These are phyloP conservation scores for Lepus timidus DNA, from an alignment of 2,113 vertebrate species.

Conservation along the genomic window DNA sequence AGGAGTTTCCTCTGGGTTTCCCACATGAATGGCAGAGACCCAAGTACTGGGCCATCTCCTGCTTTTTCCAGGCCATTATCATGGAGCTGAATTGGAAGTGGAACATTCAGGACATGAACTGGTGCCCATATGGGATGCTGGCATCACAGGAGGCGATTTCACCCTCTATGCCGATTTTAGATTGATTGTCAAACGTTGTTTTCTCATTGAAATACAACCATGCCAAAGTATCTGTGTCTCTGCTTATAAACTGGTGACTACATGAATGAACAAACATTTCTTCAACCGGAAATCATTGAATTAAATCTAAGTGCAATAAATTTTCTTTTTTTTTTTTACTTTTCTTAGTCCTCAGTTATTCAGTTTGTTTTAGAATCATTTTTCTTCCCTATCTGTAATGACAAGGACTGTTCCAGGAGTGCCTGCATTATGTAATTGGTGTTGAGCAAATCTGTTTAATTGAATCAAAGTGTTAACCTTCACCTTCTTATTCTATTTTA, in stretches of 20 bases:
- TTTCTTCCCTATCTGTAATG: not conserved
- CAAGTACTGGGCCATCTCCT: too few relatives aligned
- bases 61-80: too few relatives aligned
- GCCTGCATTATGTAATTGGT: not conserved
- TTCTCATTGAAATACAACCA: not conserved
- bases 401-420: not conserved
- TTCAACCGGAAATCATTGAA: not conserved
- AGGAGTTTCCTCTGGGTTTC: too few relatives aligned
- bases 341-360: not conserved
- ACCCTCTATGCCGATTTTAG: not conserved
- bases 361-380: constrained; percentile 13
- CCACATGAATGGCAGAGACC: too few relatives aligned
- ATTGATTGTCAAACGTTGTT: not conserved
- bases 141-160: too few relatives aligned
- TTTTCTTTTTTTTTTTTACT: not conserved
- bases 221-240: not conserved
- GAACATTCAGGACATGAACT: too few relatives aligned
- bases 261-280: not conserved
- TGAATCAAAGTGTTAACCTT: not conserved
- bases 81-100: too few relatives aligned
- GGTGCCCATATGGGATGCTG: too few relatives aligned
- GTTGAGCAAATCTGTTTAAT: not conserved
- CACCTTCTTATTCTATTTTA: not conserved
- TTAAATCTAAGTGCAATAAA: constrained; percentile 24
- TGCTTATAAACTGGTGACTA: not conserved